Conservation (phyloP, 2,113 vertebrate genomes). For the Chamaea fasciata region DNA sequence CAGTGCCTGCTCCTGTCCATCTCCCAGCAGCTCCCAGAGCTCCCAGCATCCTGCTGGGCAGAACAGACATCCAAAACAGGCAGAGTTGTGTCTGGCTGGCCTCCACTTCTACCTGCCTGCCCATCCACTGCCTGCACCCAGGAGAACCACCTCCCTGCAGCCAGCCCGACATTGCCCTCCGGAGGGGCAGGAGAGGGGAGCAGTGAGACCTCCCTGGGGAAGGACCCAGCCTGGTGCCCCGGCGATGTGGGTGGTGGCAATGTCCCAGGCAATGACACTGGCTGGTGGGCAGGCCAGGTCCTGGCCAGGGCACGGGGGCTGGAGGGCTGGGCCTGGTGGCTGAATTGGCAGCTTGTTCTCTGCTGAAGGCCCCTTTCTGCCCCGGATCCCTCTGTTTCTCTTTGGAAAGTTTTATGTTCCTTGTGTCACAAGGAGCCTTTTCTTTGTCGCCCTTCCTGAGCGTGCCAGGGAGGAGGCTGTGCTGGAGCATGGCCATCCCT, state of each 20-base stretch:
- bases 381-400: slow-evolving; percentile 21
- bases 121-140: background rate
- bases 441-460: slow-evolving; percentile 10
- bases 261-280: background rate
- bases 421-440: slow-evolving; percentile 47
- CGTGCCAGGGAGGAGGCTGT: background rate
- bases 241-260: accelerated
- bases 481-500: background rate
- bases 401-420: slow-evolving; percentile 50
- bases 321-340: background rate
- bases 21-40: background rate
- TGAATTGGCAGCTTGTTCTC: slow-evolving; percentile 37
- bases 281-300: background rate
- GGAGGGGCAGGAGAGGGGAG: background rate
- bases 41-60: background rate
- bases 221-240: background rate
- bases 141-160: background rate
- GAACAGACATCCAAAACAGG: background rate
- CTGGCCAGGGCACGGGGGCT: accelerated
- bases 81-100: background rate
- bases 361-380: slow-evolving; percentile 26
- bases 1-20: background rate
- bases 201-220: background rate
- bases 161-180: accelerated
- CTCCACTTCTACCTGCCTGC: background rate